phyloP scores from a whole-genome alignment of 1,140 invertebrate genomes.

The Arion vulgaris region DNA sequence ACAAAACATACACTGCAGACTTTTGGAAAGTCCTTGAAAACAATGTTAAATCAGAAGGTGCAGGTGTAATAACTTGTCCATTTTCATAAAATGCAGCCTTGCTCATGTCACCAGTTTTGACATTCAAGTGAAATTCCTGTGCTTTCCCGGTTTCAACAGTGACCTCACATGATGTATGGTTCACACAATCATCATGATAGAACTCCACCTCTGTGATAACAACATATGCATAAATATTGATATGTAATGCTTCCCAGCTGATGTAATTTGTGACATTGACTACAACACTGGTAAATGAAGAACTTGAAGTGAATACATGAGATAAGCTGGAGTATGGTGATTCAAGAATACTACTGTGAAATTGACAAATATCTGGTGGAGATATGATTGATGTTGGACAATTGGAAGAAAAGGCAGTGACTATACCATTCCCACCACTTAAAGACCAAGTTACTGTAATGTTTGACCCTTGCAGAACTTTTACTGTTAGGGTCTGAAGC shows the following conservation, averaged over 20 bases:
- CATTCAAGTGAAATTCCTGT: constrained; percentile 1
- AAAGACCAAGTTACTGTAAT: constrained; percentile 40
- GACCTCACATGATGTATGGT: constrained; percentile 6
- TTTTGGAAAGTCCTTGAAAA: constrained; percentile 31
- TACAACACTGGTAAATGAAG: not conserved
- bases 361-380: constrained; percentile 21
- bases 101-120: constrained; percentile 4
- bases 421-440: constrained; percentile 4
- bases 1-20: constrained; percentile 12
- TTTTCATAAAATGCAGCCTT: constrained; percentile 1
- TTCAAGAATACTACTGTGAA: constrained; percentile 36
- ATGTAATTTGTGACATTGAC: constrained; percentile 30
- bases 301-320: constrained; percentile 28
- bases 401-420: constrained; percentile 18
- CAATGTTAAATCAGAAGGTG: not conserved
- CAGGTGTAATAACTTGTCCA: not conserved
- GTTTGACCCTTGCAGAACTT: constrained; percentile 44
- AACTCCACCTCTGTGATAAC: constrained; percentile 36
- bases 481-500: constrained; percentile 32
- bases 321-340: constrained; percentile 43
- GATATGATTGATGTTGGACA: constrained; percentile 36
- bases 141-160: not conserved
- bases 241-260: constrained; percentile 12
- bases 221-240: constrained; percentile 30
- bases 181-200: constrained; percentile 23